Conservation (phyloP, 2,888 invertebrate genomes). For the Anthrax anthrax region DNA sequence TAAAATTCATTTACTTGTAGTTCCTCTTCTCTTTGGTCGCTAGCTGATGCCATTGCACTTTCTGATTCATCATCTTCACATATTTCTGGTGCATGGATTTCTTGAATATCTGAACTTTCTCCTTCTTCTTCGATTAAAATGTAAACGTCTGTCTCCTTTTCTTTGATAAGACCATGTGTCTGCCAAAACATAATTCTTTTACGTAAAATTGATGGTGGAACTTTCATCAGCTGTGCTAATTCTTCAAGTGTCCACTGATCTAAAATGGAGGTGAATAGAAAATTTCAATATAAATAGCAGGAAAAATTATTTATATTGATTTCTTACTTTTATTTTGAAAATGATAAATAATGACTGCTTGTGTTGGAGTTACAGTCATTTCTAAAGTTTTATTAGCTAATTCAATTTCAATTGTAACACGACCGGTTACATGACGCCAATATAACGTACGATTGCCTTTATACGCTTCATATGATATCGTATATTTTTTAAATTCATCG, state of each 20-base stretch:
- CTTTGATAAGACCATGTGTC: constrained; percentile 74
- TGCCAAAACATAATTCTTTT: constrained; percentile 89
- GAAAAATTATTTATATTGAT: not conserved
- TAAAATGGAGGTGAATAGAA: constrained; percentile 21
- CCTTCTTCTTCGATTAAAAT: constrained; percentile 52
- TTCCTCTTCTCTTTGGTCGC: constrained; percentile 88
- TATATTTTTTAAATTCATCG: constrained; percentile 69
- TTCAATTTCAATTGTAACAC: constrained; percentile 81
- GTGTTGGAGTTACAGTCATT: constrained; percentile 79
- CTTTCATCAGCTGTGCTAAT: constrained; percentile 68
- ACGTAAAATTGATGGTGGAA: constrained; percentile 71
- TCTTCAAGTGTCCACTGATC: constrained; percentile 79
- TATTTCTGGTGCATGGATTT: constrained; percentile 43
- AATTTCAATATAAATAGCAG: not conserved
- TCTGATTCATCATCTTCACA: constrained; percentile 84
- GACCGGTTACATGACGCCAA: constrained; percentile 89
- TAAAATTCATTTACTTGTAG: constrained; percentile 52
- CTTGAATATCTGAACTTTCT: constrained; percentile 40
- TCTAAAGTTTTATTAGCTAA: constrained; percentile 64
- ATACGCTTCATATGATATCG: constrained; percentile 77
- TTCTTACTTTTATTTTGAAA: constrained; percentile 67
- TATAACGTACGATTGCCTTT: constrained; percentile 83
- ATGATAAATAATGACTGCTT: constrained; percentile 86
- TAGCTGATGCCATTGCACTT: constrained; percentile 88
- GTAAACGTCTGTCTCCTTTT: constrained; percentile 60